Evolutionary conservation across 2,113 vertebrate genomes (phyloP), one percentile per base, ranked within the genome.

Genomic region (Nanorana parkeri): DNA sequence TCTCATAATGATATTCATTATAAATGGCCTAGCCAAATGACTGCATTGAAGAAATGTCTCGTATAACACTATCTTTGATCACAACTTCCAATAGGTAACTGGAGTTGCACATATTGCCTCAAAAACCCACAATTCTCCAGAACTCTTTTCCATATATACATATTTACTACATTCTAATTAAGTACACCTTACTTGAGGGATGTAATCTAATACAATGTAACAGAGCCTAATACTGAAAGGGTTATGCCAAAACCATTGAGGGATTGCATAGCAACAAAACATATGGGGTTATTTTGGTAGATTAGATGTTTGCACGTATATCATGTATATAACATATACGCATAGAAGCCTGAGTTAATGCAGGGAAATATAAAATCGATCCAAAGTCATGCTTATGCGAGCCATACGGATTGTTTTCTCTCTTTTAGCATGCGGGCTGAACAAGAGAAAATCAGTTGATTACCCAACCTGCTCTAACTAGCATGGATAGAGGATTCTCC

Each of bases 11-110:
- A 75, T 24, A 75, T 61, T 61, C 29, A 75, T 75, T 29, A 32
- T 15, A 29, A 16, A 16, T 74, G 71, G 71, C 32, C 54, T 54
- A 29, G 71, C 55, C 28, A 36, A n/a, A 41, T 61, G 29, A 61
- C 28, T 28, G 54, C n/a, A 21, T 60, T 55, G 36, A 74, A 60
- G 36, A 11, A 58, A 24, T 4, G 20, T 58, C 51, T 29, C 21
- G 54, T 29, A 17, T 60, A 74, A 36, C 11, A 2, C 17, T 75
- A 75, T 75, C 72, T 36, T 36, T 5, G 41, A 20, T 61, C 56
- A 75, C 72, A 75, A 61, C 72, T 75, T 60, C 72, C 56, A 61
- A 23, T 36, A 41, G 15, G 72, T 32, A 75, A 58, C 72, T 36
- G 28, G 29, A 75, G 72, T 60, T 29, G 60, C 55, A 41, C 32